Conservation (phyloP, 92 coral and sea anemone species). For the Zoanthus solanderi region DNA sequence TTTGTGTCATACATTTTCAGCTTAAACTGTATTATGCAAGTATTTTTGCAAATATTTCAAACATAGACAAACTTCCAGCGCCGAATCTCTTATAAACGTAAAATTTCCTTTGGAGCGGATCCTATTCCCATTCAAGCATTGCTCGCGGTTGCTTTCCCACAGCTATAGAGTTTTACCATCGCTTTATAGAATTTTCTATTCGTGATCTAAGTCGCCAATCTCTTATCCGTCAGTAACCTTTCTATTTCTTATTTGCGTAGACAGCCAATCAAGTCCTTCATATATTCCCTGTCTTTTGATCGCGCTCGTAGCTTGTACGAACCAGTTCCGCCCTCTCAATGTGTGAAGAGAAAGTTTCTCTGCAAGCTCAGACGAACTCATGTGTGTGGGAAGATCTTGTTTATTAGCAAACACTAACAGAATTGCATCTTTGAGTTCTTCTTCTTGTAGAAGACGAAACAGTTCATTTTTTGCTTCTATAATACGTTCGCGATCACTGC, state of each 20-base stretch:
- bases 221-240: slow-evolving; percentile 30
- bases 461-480: slow-evolving; percentile 92
- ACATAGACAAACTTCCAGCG: no score
- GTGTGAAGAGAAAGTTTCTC: slow-evolving; percentile 89
- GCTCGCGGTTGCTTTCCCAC: slow-evolving; percentile 4
- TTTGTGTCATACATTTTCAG: no score
- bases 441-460: slow-evolving; percentile 88
- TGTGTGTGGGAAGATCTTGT: slow-evolving; percentile 89
- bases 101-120: no score
- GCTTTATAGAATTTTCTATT: background rate
- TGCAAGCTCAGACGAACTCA: slow-evolving; percentile 90
- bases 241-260: slow-evolving; percentile 82
- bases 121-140: no score
- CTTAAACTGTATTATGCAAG: no score
- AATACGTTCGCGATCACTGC: slow-evolving; percentile 91
- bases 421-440: slow-evolving; percentile 92
- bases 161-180: slow-evolving; percentile 1
- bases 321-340: slow-evolving; percentile 91
- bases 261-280: slow-evolving; percentile 97
- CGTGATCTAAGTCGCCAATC: background rate
- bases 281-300: slow-evolving; percentile 93
- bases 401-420: slow-evolving; percentile 95
- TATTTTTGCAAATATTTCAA: no score
- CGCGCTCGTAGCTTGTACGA: slow-evolving; percentile 94
- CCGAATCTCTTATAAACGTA: no score